Evolutionary conservation across 2,113 vertebrate genomes (phyloP).

Genomic region (Semnopithecus entellus): DNA sequence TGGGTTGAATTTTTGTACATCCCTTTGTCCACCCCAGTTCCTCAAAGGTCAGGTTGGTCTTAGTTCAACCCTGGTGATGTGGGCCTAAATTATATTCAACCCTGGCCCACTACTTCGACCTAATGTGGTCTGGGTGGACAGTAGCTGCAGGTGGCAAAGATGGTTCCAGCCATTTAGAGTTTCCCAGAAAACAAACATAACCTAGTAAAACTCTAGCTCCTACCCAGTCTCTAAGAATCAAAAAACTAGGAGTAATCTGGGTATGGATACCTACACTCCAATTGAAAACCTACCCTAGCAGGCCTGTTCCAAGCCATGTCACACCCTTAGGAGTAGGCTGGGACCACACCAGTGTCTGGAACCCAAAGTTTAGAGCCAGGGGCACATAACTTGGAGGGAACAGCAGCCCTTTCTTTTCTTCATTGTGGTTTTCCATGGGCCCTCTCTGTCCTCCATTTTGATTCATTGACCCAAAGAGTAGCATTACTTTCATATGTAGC

Average conservation of each 20-base stretch:
- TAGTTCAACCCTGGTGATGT: not conserved
- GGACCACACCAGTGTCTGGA: not conserved
- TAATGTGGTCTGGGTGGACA: not conserved
- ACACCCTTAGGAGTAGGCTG: not conserved
- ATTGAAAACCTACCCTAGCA: not conserved
- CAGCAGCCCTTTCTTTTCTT: not conserved
- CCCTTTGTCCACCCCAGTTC: not conserved
- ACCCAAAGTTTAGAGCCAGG: not conserved
- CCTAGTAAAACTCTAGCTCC: not conserved
- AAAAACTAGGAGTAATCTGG: not conserved
- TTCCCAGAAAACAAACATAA: not conserved
- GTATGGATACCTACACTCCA: not conserved
- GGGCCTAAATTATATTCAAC: not conserved
- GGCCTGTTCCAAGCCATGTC: not conserved
- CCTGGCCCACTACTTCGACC: not conserved
- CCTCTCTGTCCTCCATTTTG: not conserved
- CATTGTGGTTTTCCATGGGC: not conserved
- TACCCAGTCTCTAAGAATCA: not conserved
- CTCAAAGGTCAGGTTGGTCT: not conserved
- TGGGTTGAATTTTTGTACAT: not conserved
- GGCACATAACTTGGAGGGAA: not conserved
- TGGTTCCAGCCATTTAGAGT: not conserved
- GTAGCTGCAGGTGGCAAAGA: not conserved
- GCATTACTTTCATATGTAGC: constrained; percentile 37
- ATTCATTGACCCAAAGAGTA: not conserved